Evolutionary conservation across 2,888 invertebrate species (phyloP), one percentile per base, ranked within the genome.

Genomic region (Taphrorychus bicolor): DNA sequence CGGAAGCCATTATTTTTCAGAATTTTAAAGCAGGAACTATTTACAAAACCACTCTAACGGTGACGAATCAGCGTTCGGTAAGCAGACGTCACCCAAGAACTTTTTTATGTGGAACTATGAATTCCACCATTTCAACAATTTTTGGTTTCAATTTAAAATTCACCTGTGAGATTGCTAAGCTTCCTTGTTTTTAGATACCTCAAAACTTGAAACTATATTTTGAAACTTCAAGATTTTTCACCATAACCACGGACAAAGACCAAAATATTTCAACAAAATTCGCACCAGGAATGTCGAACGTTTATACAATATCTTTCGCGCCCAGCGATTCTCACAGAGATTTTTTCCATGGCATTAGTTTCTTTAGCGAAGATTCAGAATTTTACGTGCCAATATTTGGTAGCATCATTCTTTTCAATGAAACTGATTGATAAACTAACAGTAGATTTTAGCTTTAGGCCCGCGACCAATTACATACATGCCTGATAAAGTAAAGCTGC

Each of bases 211-310:
- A 82, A 70, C 82, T 86, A 77, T 77, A 79, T 2, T 84, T 76
- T 72, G 84, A 86, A 83, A 81, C 72, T 87, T 89, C 74, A 80
- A 77, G 52, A 77, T 89, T 48, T 83, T 78, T n/a, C 76, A 85
- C 74, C 80, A 83, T 5, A 82, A 82, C 53, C 79, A 80, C 21
- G 80, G 79, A 7, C 79, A 83, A 18, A 77, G 22, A 18, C 17
- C 18, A 32, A 4, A 21, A 11, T 56, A 59, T 84, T 40, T 83
- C 83, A 0, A 59, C 42, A 11, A 87, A 89, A 75, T 79, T 92
- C 18, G 91, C 91, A 3, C 90, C 92, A 14, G 92, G 92, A 45
- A 88, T 92, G 73, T 85, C 87, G 17, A 84, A 87, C 32, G 81
- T 84, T 1, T 87, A 89, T 73, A 84, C 83, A 5, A 79, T 92